These are phyloP conservation scores for Salminus brasiliensis DNA, from an alignment of 2,113 vertebrate species.

Conservation along the genomic window DNA sequence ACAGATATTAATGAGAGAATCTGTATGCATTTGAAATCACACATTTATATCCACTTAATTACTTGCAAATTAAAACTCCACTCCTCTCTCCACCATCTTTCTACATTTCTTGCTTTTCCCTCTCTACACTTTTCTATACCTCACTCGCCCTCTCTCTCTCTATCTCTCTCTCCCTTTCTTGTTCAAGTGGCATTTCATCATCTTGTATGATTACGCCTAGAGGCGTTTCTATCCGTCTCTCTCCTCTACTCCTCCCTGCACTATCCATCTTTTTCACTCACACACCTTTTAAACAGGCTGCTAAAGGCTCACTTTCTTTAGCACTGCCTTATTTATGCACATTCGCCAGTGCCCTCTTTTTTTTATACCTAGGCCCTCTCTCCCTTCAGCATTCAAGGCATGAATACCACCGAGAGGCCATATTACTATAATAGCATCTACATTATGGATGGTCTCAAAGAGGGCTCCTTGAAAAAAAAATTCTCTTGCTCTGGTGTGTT, in stretches of 20 bases:
- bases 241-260: neutral
- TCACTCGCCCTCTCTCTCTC: neutral
- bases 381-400: neutral
- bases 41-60: slow-evolving; percentile 55
- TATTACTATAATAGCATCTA: slow-evolving; percentile 11
- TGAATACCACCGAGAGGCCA: slow-evolving; percentile 9
- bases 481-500: slow-evolving; percentile 5
- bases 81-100: neutral
- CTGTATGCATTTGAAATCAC: slow-evolving; percentile 47
- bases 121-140: neutral
- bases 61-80: slow-evolving; percentile 51
- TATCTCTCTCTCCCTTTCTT: slow-evolving; percentile 1
- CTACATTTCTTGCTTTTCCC: neutral
- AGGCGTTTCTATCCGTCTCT: slow-evolving; percentile 31
- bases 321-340: slow-evolving; percentile 15
- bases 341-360: neutral
- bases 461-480: neutral
- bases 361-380: neutral
- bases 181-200: slow-evolving; percentile 55
- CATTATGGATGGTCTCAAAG: neutral
- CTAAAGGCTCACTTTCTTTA: slow-evolving; percentile 29
- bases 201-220: slow-evolving; percentile 48
- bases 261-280: slow-evolving; percentile 20
- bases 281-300: slow-evolving; percentile 14
- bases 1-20: slow-evolving; percentile 54